These are phyloP conservation scores for Microctonus aethiopoides DNA, from an alignment of 2,888 invertebrate species.

Conservation along the genomic window DNA sequence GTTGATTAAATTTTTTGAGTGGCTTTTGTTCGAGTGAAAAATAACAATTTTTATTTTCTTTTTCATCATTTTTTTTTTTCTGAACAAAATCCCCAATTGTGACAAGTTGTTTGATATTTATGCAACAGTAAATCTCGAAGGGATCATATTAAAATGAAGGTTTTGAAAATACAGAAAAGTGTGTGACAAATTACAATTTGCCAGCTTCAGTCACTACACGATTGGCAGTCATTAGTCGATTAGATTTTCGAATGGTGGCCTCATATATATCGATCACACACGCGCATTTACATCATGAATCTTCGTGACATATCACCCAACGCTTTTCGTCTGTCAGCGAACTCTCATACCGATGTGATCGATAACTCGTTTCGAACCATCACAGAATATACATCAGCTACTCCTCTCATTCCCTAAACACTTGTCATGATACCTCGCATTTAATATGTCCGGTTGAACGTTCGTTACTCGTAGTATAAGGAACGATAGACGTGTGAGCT, in stretches of 20 bases:
- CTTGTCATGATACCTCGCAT: neutral
- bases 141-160: constrained; percentile 7
- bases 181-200: constrained; percentile 35
- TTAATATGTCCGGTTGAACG: neutral
- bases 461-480: neutral
- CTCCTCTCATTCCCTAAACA: neutral
- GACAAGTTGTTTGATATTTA: constrained; percentile 17
- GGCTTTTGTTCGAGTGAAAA: no score
- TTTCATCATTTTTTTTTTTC: no score
- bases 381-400: neutral
- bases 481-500: neutral
- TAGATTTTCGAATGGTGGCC: constrained; percentile 51
- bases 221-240: constrained; percentile 59
- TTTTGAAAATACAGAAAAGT: constrained; percentile 17
- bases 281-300: constrained; percentile 35
- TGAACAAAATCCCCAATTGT: no score
- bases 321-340: constrained; percentile 35
- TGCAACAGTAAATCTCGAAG: neutral
- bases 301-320: constrained; percentile 32
- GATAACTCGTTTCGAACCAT: constrained; percentile 19
- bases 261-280: constrained; percentile 51
- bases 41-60: no score
- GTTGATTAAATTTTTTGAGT: no score
- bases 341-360: constrained; percentile 9
- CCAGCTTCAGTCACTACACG: constrained; percentile 32